These are phyloP conservation scores for Mylabris phalerata DNA, from an alignment of 1,140 invertebrate genomes.

Conservation along the genomic window DNA sequence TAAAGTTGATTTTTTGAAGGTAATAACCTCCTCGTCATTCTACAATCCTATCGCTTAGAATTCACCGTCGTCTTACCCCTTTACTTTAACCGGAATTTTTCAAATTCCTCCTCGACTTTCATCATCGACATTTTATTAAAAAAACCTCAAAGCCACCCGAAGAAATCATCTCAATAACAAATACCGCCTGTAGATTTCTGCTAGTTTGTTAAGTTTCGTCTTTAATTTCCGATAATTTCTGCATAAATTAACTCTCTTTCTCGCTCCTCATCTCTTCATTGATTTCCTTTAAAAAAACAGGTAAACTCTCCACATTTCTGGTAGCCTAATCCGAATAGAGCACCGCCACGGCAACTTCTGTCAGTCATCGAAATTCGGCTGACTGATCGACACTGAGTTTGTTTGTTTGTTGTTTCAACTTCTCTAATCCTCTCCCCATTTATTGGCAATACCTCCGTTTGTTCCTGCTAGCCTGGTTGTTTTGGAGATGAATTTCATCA, in stretches of 20 bases:
- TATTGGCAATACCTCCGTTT: neutral
- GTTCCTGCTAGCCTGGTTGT: no score
- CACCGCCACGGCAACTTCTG: conserved; percentile 21
- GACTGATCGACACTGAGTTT: neutral
- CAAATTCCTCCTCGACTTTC: conserved; percentile 13
- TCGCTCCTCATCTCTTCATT: neutral
- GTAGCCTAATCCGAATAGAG: neutral
- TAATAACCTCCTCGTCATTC: neutral
- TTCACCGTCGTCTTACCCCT: conserved; percentile 29
- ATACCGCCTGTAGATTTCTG: conserved; percentile 15
- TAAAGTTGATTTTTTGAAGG: neutral
- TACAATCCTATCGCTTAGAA: conserved; percentile 20
- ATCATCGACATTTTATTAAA: neutral
- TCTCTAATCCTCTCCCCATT: neutral
- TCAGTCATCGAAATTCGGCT: conserved; percentile 18
- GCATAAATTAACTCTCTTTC: conserved; percentile 24
- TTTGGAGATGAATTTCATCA: no score
- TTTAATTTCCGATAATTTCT: conserved; percentile 29
- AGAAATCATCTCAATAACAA: neutral
- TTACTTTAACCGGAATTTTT: conserved; percentile 22
- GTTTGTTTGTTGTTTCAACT: neutral
- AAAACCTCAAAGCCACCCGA: neutral
- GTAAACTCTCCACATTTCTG: neutral
- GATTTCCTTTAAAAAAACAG: conserved; percentile 10
- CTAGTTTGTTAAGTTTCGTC: conserved; percentile 20